Evolutionary conservation across 2,797 vertebrate genomes (phyloP), one percentile per base, ranked within the genome.

Genomic region (Podarcis siculus): DNA sequence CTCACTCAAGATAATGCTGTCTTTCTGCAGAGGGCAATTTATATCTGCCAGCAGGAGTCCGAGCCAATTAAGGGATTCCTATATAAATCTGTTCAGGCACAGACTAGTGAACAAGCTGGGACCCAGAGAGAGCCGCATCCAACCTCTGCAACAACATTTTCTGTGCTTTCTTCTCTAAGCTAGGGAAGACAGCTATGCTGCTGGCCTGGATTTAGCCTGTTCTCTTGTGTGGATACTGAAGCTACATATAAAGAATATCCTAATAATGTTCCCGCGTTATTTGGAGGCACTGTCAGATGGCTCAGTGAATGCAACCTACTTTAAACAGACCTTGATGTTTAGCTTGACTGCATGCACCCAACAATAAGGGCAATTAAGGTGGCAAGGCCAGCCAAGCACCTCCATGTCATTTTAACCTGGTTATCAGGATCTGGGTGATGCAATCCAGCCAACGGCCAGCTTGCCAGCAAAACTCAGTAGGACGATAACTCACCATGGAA

Each of bases 51-150:
- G 79, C 39, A 87, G 66, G 79, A 82, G 71, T 45, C 39, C 58
- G 82, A 87, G 58, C 86, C 72, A 55, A 79, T 89, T 89, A 89
- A 69, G 27, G 61, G 64, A 89, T 82, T 82, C 83, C 45, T 69
- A 77, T 7, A 58, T 7, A 85, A 85, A 81, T 85, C 71, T 85
- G 32, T 58, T 87, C 69, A 76, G 49, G 27, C 9, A 76, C 69
- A 69, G 27, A 42, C 45, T 13, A 77, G 32, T n/a, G 42, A 61
- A 55, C 13, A 58, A 19, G 27, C 71, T 42, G 27, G 76, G 58
- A 77, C 25, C 71, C 6, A 73, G 37, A 69, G 27, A 37, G 13
- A 15, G 32, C 35, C 6, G 4, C 64, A n/a, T 32, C 75, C 42
- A 79, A 35, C 10, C 37, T 69, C 69, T 61, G 61, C 42, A 85